phyloP scores from a whole-genome alignment of 2,888 invertebrate species.

The Hoplodrina ambigua region DNA sequence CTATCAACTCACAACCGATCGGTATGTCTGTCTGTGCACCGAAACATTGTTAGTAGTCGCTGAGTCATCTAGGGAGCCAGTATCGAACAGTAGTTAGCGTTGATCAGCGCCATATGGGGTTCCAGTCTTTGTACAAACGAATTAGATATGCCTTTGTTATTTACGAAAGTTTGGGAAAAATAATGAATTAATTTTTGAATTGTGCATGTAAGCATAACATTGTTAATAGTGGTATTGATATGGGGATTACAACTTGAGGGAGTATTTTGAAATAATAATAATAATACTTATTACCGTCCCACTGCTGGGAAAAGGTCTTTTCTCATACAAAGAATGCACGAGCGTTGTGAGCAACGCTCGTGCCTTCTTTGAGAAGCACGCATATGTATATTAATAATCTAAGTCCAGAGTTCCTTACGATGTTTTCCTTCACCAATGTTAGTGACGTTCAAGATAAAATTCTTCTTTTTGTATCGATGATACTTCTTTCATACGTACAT shows the following conservation, averaged over 20 bases:
- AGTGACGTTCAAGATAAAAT: no score
- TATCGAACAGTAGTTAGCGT: constrained; percentile 82
- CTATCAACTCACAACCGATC: constrained; percentile 56
- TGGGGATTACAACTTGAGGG: not conserved
- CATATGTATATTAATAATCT: no score
- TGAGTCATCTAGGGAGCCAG: constrained; percentile 79
- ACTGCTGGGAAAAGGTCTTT: no score
- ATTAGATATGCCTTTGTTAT: constrained; percentile 60
- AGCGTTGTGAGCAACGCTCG: no score
- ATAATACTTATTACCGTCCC: no score
- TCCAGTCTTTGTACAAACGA: constrained; percentile 61
- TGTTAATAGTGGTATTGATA: constrained; percentile 26
- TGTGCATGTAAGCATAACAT: constrained; percentile 34
- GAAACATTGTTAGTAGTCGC: constrained; percentile 71
- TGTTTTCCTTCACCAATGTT: no score
- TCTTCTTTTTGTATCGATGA: no score
- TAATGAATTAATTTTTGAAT: constrained; percentile 49
- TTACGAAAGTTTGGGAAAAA: constrained; percentile 46
- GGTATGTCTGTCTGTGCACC: constrained; percentile 52
- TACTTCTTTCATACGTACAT: no score
- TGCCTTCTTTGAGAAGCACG: no score
- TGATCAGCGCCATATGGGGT: constrained; percentile 76
- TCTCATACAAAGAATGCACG: no score
- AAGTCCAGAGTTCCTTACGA: no score
- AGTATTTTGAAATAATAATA: not conserved